phyloP scores from a whole-genome alignment of 2,113 vertebrate genomes.

The Pseudolaguvia tuberculata region DNA sequence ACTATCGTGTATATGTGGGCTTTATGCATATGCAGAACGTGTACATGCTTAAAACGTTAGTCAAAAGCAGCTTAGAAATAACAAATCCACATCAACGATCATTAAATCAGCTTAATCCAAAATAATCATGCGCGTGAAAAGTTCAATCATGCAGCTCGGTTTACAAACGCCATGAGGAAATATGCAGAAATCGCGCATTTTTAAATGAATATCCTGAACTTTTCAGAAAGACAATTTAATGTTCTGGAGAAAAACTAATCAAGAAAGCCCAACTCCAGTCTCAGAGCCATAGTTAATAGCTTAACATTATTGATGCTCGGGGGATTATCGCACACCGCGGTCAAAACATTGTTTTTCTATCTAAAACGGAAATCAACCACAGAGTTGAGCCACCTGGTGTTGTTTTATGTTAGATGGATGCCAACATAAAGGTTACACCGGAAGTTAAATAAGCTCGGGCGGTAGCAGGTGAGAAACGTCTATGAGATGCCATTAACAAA shows the following conservation, averaged over 20 bases:
- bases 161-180: background rate
- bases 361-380: background rate
- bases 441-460: background rate
- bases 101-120: too few relatives aligned
- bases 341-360: background rate
- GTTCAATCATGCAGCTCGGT: conserved; percentile 11
- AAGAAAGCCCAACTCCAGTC: conserved; percentile 33
- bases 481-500: background rate
- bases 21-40: too few relatives aligned
- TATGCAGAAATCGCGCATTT: background rate
- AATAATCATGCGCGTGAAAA: background rate
- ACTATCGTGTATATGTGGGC: too few relatives aligned
- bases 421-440: background rate
- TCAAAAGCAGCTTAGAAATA: too few relatives aligned
- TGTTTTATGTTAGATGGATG: background rate
- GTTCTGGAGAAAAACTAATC: background rate
- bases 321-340: background rate
- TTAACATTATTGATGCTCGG: background rate
- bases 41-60: too few relatives aligned
- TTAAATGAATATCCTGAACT: background rate
- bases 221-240: background rate
- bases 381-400: conserved; percentile 22
- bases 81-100: too few relatives aligned
- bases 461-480: background rate
- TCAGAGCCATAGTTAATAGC: background rate